phyloP scores from a whole-genome alignment of 2,113 vertebrate species.

The Pseudois nayaur region DNA sequence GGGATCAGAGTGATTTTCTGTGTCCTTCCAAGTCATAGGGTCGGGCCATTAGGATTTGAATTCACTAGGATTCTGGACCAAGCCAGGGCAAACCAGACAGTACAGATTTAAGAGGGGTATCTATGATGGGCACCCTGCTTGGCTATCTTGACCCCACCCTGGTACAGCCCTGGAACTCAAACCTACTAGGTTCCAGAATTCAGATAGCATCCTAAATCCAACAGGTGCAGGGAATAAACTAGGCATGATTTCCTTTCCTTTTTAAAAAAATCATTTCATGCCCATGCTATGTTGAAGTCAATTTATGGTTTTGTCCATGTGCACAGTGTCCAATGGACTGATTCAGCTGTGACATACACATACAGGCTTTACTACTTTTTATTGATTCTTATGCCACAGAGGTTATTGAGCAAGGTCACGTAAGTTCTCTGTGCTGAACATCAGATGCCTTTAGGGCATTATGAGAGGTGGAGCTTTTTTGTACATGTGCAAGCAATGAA shows the following conservation, averaged over 20 bases:
- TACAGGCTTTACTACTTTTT: rapidly evolving
- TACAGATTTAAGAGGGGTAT: too few relatives aligned
- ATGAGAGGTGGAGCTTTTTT: not conserved
- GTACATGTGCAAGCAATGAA: not conserved
- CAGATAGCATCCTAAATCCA: not conserved
- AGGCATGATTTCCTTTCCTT: not conserved
- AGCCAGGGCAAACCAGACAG: too few relatives aligned
- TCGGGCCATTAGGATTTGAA: too few relatives aligned
- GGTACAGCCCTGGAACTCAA: not conserved
- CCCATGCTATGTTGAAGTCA: not conserved
- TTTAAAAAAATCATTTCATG: not conserved
- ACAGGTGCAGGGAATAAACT: not conserved
- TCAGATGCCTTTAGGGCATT: not conserved
- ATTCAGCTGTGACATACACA: not conserved
- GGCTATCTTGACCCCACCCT: too few relatives aligned
- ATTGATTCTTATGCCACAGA: not conserved
- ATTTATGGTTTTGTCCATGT: not conserved
- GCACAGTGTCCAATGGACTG: not conserved
- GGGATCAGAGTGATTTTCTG: too few relatives aligned
- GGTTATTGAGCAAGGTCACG: not conserved
- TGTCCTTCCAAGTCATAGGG: too few relatives aligned
- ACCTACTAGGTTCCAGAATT: not conserved
- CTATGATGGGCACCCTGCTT: too few relatives aligned
- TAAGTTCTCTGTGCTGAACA: not conserved
- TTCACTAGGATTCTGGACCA: too few relatives aligned